Base-by-base conservation (phyloP, 2,888 invertebrate genomes). In the Emmelina monodactyla region DNA sequence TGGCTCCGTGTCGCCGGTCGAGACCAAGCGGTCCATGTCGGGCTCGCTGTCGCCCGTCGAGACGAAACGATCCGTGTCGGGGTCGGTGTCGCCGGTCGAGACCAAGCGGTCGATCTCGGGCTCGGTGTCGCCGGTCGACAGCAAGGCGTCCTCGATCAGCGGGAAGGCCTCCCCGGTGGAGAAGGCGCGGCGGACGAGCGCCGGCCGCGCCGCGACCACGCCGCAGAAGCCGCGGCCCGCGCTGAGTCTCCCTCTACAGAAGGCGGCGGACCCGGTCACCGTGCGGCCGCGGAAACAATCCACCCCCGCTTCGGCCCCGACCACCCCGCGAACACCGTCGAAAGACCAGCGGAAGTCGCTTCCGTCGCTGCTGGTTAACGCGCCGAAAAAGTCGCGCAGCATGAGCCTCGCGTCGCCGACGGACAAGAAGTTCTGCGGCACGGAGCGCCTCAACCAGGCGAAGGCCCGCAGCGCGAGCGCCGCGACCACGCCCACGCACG, bases 101-200 rank as follows among this genome's bases (percentile, higher is more conserved):
- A 9, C 11, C 25, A 25, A 25, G n/a, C n/a, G n/a, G n/a, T n/a
- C n/a, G n/a, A n/a, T n/a, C n/a, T 47, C 50, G 33, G 34, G 40
- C 36, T 41, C 48, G 14, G 38, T 33, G 12, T 41, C 41, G 3
- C 44, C 42, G 9, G 33, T 32, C 22, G 35, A 34, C 25, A 37
- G 42, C 83, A 88, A 42, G 88, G 89, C 62, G 87, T 88, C 54
- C 88, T 89, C 19, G 86, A 87, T 59, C 85, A 87, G 80, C 83
- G 83, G 41, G 42, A 43, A 50, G 33, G 45, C 29, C 15, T 45
- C 50, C 11, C 47, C 49, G 10, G 28, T 14, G n/a, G 4, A 4
- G n/a, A 4, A 3, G 4, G 6, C n/a, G 3, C n/a, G 3, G 3
- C 4, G 25, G 6, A 25, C 9, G n/a, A 10, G 6, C 11, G 37